These are phyloP conservation scores for Oscheius sp. DNA, from an alignment of 2,888 invertebrate species.

Conservation along the genomic window DNA sequence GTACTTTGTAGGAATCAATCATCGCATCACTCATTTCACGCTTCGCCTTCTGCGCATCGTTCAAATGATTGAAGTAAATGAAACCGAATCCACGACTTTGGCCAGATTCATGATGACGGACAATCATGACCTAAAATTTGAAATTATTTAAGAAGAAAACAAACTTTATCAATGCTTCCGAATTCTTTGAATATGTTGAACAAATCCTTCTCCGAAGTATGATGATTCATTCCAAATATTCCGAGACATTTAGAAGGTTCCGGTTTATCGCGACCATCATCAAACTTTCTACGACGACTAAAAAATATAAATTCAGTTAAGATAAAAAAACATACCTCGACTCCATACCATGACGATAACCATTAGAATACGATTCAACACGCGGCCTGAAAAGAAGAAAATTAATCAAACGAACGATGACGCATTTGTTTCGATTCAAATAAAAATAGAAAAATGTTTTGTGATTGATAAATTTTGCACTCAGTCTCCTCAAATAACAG, in stretches of 20 bases:
- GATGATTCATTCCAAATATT: constrained; percentile 8
- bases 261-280: not conserved
- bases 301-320: not conserved
- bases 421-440: too few relatives aligned
- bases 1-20: not conserved
- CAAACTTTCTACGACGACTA: not conserved
- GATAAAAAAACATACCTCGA: not conserved
- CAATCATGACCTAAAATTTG: not conserved
- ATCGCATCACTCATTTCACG: not conserved
- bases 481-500: too few relatives aligned
- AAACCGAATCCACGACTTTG: constrained; percentile 16
- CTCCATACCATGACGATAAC: not conserved
- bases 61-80: constrained; percentile 3
- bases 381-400: too few relatives aligned
- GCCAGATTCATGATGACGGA: not conserved
- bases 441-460: too few relatives aligned
- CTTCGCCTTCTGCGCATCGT: not conserved
- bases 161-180: not conserved
- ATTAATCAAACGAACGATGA: too few relatives aligned
- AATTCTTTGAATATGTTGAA: constrained; percentile 14
- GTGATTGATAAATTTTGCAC: too few relatives aligned
- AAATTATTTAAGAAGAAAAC: not conserved
- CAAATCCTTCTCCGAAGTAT: not conserved
- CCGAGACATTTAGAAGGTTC: constrained; percentile 2
- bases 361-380: not conserved